Conservation (phyloP, 2,888 invertebrate genomes). For the Dione juno region DNA sequence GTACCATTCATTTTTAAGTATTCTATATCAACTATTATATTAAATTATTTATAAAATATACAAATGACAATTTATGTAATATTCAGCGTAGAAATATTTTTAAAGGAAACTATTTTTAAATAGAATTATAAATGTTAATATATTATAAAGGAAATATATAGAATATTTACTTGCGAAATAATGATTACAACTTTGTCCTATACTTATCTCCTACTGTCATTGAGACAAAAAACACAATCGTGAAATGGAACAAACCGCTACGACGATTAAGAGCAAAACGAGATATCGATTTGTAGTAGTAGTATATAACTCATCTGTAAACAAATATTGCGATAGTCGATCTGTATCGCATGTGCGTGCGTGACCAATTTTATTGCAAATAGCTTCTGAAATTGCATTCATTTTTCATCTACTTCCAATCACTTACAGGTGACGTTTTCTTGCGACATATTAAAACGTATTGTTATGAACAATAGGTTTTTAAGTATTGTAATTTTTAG, state of each 20-base stretch:
- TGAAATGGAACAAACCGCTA: constrained; percentile 47
- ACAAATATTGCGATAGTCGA: constrained; percentile 34
- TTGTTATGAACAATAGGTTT: background rate
- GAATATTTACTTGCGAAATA: no score
- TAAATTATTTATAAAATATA: no score
- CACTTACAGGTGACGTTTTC: background rate
- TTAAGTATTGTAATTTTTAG: background rate
- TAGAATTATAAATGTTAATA: background rate
- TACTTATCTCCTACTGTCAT: background rate
- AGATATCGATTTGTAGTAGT: constrained; percentile 39
- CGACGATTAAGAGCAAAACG: constrained; percentile 53
- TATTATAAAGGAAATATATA: no score
- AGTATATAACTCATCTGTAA: constrained; percentile 15
- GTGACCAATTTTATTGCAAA: constrained; percentile 32
- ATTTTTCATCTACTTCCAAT: constrained; percentile 24
- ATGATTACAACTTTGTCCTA: background rate
- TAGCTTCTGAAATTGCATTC: constrained; percentile 14
- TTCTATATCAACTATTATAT: background rate
- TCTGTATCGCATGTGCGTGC: constrained; percentile 26
- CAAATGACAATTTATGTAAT: no score
- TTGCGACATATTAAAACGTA: background rate
- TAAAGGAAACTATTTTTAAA: background rate
- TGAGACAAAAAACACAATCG: constrained; percentile 6
- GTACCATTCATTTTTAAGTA: no score
- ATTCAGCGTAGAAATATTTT: background rate